phyloP scores from a whole-genome alignment of 2,113 vertebrate species.

The Megaceryle maxima region DNA sequence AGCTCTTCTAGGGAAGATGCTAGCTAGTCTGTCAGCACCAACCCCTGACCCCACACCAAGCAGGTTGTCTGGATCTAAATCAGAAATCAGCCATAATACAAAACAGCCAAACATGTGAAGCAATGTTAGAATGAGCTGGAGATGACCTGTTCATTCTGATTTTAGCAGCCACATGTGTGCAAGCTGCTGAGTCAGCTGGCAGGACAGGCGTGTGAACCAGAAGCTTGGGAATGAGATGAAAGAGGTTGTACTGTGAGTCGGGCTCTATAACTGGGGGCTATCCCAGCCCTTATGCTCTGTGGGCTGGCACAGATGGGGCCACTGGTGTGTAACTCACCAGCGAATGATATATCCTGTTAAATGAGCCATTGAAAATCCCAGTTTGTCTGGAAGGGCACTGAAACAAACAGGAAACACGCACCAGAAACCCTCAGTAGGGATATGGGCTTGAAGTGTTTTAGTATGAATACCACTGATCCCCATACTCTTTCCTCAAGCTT shows the following conservation, averaged over 20 bases:
- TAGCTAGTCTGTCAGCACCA: neutral
- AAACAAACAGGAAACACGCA: neutral
- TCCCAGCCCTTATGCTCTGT: neutral
- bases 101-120: neutral
- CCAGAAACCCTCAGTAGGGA: neutral
- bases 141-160: neutral
- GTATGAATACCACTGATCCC: neutral
- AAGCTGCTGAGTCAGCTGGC: neutral
- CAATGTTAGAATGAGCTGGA: neutral
- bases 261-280: neutral
- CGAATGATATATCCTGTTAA: constrained; percentile 10
- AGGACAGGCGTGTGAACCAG: neutral
- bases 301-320: constrained; percentile 29
- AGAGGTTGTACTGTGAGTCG: neutral
- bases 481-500: neutral
- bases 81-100: neutral
- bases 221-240: neutral
- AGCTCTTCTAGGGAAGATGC: neutral
- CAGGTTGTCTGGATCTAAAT: neutral
- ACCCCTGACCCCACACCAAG: neutral
- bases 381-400: neutral
- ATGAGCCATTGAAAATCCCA: neutral
- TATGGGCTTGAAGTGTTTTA: neutral
- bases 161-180: neutral
- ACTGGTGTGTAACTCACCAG: neutral